Conservation (phyloP, 2,113 vertebrate genomes). For the Heteronetta atricapilla region DNA sequence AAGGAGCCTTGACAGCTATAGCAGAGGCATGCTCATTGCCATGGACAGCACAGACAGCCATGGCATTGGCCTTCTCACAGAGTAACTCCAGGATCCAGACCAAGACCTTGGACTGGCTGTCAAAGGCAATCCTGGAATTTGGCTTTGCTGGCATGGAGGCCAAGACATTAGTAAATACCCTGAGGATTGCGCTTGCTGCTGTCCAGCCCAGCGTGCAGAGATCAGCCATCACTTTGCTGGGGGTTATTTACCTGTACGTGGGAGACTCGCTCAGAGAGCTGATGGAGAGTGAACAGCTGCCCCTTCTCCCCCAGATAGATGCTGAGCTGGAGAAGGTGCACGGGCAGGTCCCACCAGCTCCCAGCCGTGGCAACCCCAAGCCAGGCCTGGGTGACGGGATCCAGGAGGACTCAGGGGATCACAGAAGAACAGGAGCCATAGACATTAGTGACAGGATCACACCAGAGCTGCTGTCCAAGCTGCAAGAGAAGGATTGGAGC, state of each 20-base stretch:
- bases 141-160: conserved; percentile 86
- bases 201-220: conserved; percentile 87
- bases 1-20: conserved; percentile 79
- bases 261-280: conserved; percentile 88
- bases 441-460: conserved; percentile 89
- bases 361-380: conserved; percentile 74
- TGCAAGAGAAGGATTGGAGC: conserved; percentile 89
- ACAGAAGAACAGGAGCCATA: conserved; percentile 76
- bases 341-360: conserved; percentile 83
- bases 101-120: conserved; percentile 81
- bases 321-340: conserved; percentile 89
- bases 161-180: conserved; percentile 87
- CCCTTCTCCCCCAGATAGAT: conserved; percentile 86
- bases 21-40: conserved; percentile 79
- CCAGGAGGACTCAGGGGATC: conserved; percentile 78
- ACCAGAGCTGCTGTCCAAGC: conserved; percentile 85
- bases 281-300: conserved; percentile 89
- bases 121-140: conserved; percentile 84
- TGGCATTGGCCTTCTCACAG: conserved; percentile 80
- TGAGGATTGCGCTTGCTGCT: conserved; percentile 86
- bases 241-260: conserved; percentile 88
- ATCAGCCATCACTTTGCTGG: conserved; percentile 86
- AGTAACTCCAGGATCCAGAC: conserved; percentile 85
- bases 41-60: conserved; percentile 82
- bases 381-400: conserved; percentile 69